A percentile compares a stretch with the other conserved stretches of the same genome.
Conservation (phyloP, 2,113 vertebrate genomes). For the Microcebus tavaratra region DNA sequence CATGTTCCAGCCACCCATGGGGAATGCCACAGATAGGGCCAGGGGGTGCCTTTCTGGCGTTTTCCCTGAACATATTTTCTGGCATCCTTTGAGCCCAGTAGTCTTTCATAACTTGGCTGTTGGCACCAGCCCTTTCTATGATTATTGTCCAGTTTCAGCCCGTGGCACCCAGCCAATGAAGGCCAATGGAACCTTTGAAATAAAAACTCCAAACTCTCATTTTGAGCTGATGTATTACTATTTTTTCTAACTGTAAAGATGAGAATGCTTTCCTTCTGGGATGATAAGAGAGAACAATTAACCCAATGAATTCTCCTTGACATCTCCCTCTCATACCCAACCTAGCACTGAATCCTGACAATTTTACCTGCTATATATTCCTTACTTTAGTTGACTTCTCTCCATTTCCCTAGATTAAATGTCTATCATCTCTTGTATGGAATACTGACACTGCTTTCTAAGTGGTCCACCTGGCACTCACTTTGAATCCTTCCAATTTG, state of each 20-base stretch:
- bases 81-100: not conserved
- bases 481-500: not conserved
- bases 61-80: not conserved
- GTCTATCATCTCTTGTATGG: not conserved
- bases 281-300: not conserved
- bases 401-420: not conserved
- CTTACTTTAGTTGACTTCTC: not conserved
- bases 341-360: not conserved
- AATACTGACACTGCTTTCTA: not conserved
- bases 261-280: not conserved
- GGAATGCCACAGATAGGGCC: not conserved
- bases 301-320: not conserved
- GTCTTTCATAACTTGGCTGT: not conserved
- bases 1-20: too few relatives aligned
- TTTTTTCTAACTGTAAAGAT: not conserved
- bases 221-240: not conserved
- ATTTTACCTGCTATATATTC: not conserved
- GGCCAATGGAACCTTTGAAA: not conserved
- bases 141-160: not conserved
- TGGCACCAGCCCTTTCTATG: not conserved
- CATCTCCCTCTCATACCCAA: not conserved
- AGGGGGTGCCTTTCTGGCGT: not conserved
- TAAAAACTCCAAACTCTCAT: not conserved
- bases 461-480: not conserved
- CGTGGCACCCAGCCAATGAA: not conserved